Evolutionary conservation across 1,140 invertebrate genomes (phyloP).

Genomic region (Drosophila subpulchrella): DNA sequence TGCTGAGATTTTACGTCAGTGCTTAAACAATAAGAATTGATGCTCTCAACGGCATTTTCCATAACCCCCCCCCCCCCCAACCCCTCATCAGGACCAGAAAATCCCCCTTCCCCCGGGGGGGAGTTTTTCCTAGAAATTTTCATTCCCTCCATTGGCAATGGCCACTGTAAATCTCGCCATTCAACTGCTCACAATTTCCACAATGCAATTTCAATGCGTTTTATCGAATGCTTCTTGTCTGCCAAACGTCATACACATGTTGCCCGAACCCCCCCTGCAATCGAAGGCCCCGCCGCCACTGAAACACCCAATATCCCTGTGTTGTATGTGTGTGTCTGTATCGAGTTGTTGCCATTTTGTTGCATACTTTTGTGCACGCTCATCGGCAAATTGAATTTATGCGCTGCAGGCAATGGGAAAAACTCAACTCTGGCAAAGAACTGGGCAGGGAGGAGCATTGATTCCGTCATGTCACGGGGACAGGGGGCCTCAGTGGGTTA

Average conservation of each 20-base stretch:
- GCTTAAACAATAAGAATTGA: constrained; percentile 69
- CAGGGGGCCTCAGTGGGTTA: neutral
- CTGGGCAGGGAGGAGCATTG: constrained; percentile 42
- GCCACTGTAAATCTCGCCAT: constrained; percentile 72
- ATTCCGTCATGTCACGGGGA: constrained; percentile 46
- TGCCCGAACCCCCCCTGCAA: neutral
- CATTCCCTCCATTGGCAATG: constrained; percentile 42
- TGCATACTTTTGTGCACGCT: constrained; percentile 76
- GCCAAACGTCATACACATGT: constrained; percentile 78
- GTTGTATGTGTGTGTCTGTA: constrained; percentile 14
- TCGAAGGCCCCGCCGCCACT: neutral
- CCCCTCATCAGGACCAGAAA: neutral
- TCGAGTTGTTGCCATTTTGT: constrained; percentile 66
- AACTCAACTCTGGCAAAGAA: constrained; percentile 22
- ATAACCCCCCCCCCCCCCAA: neutral
- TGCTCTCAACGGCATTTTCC: neutral
- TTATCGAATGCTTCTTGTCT: constrained; percentile 73
- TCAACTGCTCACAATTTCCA: constrained; percentile 74
- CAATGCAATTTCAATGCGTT: constrained; percentile 77
- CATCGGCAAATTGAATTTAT: constrained; percentile 79
- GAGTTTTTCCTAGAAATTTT: neutral
- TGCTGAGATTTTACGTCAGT: constrained; percentile 61
- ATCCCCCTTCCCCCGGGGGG: neutral
- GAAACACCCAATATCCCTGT: neutral
- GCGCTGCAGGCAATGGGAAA: constrained; percentile 58